Evolutionary conservation across 2,888 invertebrate species (phyloP), one percentile per base, ranked within the genome.

Genomic region (Pollenia amentaria): DNA sequence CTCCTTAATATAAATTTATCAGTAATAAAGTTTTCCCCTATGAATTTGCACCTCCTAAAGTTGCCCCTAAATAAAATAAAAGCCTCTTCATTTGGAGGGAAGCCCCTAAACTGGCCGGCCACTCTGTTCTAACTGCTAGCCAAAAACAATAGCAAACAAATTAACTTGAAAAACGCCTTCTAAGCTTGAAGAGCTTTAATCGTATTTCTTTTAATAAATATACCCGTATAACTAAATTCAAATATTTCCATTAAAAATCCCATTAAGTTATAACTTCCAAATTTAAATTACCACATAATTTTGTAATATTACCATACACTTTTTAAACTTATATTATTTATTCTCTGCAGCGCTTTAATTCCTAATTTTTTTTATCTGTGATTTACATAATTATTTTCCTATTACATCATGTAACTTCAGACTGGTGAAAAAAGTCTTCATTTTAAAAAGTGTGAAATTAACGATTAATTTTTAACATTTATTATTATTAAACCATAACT

Each of bases 391-490:
- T 62, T 70, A 70, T 55, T 70, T 62, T 40, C n/a, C 46, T 64
- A n/a, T 64, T 55, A 42, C 62, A 40, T 7, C 12, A 44, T 69
- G 65, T 75, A 51, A 69, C 9, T 67, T 51, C 44, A 72, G n/a
- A 72, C 46, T 11, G 29, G 14, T 8, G 10, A 40, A 65, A 21
- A 14, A 14, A 65, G 70, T 51, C 38, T 70, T 42, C 11, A 53
- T 72, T 83, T 72, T 65, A 48, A 65, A 29, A 84, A 80, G 87
- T 87, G 87, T 87, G 84, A 87, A 84, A 87, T 87, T 84, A 81
- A 84, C 80, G 81, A 87, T 87, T 87, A 87, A 87, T 87, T 81
- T 29, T 81, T 1, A 81, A 78, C 78, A 84, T 76, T 80, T 73
- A 84, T 81, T 84, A 84, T 76, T 77, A 84, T 77, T 87, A 87